Percentiles rank a stretch among this genome's conserved stretches.
These are phyloP conservation scores for Paramacrobiotus metropolitanus DNA, from an alignment of 1,140 invertebrate genomes.

Conservation along the genomic window DNA sequence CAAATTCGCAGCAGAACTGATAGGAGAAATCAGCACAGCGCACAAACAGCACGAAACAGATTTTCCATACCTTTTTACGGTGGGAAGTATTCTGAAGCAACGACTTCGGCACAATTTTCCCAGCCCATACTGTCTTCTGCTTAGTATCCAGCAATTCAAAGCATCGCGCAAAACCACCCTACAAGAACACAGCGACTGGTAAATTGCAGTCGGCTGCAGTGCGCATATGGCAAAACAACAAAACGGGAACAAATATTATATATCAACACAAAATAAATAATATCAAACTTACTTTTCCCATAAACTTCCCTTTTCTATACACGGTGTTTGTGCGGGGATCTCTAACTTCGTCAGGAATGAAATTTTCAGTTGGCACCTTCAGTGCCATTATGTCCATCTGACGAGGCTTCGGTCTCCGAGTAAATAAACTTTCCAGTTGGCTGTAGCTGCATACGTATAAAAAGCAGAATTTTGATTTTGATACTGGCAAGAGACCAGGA, in stretches of 20 bases:
- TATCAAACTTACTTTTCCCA: conserved; percentile 38
- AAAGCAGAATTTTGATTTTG: too few relatives aligned
- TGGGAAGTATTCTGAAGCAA: conserved; percentile 70
- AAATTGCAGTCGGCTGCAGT: too few relatives aligned
- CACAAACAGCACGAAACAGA: too few relatives aligned
- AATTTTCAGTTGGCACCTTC: too few relatives aligned
- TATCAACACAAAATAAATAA: neutral
- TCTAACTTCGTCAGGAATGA: conserved; percentile 53
- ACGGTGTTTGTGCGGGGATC: conserved; percentile 43
- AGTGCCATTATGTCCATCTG: too few relatives aligned
- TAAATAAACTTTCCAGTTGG: too few relatives aligned
- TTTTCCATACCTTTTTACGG: conserved; percentile 83
- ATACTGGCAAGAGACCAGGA: too few relatives aligned
- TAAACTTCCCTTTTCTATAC: conserved; percentile 51
- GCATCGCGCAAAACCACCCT: conserved; percentile 99
- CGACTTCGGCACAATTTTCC: conserved; percentile 86
- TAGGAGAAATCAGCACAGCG: too few relatives aligned
- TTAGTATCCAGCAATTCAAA: conserved; percentile 70
- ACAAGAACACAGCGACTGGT: too few relatives aligned
- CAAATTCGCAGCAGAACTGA: too few relatives aligned
- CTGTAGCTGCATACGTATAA: too few relatives aligned
- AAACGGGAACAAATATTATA: neutral
- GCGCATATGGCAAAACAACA: conserved; percentile 9
- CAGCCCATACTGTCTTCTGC: conserved; percentile 57
- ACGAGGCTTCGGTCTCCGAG: too few relatives aligned